A percentile compares a stretch with the other conserved stretches of the same genome.
Conservation (phyloP, 2,888 invertebrate species). For the Lepetodrilus schrolli region DNA sequence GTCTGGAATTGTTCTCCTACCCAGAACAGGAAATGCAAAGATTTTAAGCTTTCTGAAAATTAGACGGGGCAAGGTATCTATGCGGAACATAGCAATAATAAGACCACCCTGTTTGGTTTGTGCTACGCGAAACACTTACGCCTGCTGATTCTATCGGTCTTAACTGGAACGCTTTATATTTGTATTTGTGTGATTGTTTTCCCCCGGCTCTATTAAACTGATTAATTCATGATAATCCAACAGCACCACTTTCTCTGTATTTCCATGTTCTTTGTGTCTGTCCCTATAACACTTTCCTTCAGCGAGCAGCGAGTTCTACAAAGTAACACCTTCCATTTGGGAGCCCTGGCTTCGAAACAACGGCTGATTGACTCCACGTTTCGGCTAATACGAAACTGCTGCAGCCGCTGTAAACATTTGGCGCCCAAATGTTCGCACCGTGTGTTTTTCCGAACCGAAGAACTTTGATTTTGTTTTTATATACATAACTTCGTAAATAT, state of each 20-base stretch:
- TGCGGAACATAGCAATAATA: no score
- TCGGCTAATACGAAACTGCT: conserved; percentile 5
- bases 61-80: no score
- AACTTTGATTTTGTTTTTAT: conserved; percentile 27
- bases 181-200: neutral
- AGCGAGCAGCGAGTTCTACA: neutral
- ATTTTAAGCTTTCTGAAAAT: no score
- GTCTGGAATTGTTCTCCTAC: no score
- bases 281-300: neutral
- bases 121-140: no score
- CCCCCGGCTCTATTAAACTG: neutral
- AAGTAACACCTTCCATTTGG: conserved; percentile 18
- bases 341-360: conserved; percentile 15
- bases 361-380: conserved; percentile 27
- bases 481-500: conserved; percentile 27
- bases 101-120: no score
- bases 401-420: neutral
- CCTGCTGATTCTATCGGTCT: no score
- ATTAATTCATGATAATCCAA: conserved; percentile 16
- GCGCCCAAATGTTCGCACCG: conserved; percentile 12
- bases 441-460: conserved; percentile 24
- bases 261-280: conserved; percentile 4
- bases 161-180: no score
- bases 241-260: conserved; percentile 15
- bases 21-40: no score